Conservation (phyloP, 2,888 invertebrate genomes). For the Uloborus plumipes region DNA sequence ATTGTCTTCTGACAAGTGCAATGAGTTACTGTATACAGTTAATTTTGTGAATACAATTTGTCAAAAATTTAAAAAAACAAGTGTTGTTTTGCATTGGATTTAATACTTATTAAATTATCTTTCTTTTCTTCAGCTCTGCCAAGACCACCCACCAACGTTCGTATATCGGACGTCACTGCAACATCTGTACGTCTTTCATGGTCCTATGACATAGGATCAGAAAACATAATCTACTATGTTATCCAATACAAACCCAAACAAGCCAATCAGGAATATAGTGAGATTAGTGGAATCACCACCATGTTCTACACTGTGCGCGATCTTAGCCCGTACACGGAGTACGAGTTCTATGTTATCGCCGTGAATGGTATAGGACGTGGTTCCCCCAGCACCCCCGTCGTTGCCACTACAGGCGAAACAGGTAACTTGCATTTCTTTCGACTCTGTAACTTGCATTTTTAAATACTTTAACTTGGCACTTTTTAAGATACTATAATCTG, state of each 20-base stretch:
- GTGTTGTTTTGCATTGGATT: not conserved
- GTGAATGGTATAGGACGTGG: slow-evolving; percentile 95
- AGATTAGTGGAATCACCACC: slow-evolving; percentile 92
- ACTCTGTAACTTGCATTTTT: not conserved
- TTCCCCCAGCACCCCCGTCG: slow-evolving; percentile 87
- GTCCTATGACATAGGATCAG: slow-evolving; percentile 87
- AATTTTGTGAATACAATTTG: too few relatives aligned
- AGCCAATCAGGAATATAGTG: slow-evolving; percentile 85
- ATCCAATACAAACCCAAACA: slow-evolving; percentile 97
- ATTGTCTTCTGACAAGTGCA: too few relatives aligned
- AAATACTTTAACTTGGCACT: not conserved
- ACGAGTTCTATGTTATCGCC: slow-evolving; percentile 95
- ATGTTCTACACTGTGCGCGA: slow-evolving; percentile 86
- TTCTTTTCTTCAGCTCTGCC: slow-evolving; percentile 79
- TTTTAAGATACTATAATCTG: not conserved
- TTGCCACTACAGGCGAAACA: slow-evolving; percentile 96
- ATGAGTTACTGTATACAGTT: too few relatives aligned
- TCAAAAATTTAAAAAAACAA: too few relatives aligned
- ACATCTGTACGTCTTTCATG: slow-evolving; percentile 93
- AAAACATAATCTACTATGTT: slow-evolving; percentile 90
- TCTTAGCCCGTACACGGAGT: slow-evolving; percentile 93
- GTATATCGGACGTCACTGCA: slow-evolving; percentile 92
- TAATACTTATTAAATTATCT: not conserved
- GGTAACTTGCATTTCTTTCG: slow-evolving; percentile 75
- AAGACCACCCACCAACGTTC: slow-evolving; percentile 90